Percentiles rank a stretch among this genome's conserved stretches.
These are phyloP conservation scores for Montipora sp. DNA, from an alignment of 64 coral and sea anemone species.

Conservation along the genomic window DNA sequence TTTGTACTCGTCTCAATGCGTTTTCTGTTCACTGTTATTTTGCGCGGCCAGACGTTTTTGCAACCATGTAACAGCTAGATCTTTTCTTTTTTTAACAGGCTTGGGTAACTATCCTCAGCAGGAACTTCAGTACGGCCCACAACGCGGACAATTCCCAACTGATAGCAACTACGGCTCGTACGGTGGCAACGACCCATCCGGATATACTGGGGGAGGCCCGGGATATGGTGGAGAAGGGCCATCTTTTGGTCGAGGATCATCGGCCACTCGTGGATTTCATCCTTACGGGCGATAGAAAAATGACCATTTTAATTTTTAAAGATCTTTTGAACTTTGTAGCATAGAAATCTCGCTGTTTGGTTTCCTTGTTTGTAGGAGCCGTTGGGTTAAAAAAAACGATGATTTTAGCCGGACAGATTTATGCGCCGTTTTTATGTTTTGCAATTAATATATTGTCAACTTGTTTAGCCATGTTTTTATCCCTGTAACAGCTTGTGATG, in stretches of 20 bases:
- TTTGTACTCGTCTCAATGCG: no score
- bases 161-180: conserved; percentile 6
- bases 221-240: neutral
- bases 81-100: neutral
- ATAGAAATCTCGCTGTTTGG: neutral
- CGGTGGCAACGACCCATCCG: neutral
- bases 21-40: no score
- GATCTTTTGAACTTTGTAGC: neutral
- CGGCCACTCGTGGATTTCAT: conserved; percentile 34
- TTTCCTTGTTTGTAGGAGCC: neutral
- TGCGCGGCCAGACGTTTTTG: no score
- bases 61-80: neutral
- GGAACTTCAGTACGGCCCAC: conserved; percentile 36
- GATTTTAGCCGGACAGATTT: no score
- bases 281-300: conserved; percentile 8
- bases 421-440: no score
- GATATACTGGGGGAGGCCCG: neutral
- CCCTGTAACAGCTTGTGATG: no score
- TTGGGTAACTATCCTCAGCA: conserved; percentile 46
- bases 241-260: conserved; percentile 24
- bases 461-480: no score
- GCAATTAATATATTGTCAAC: neutral
- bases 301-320: neutral
- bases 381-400: no score
- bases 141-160: neutral